Conservation (phyloP, 2,113 vertebrate genomes). For the Corythaeola cristata region DNA sequence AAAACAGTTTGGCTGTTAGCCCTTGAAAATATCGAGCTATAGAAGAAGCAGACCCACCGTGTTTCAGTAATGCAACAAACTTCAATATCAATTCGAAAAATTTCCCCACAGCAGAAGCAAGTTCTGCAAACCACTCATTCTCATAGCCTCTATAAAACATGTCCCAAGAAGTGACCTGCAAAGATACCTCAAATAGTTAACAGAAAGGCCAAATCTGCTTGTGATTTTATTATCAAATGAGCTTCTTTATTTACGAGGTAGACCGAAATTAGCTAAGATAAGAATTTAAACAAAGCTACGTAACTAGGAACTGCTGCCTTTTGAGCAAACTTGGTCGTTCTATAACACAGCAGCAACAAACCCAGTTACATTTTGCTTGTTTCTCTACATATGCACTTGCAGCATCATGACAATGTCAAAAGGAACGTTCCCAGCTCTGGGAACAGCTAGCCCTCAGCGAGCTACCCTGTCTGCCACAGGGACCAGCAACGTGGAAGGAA, state of each 20-base stretch:
- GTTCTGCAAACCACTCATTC: background rate
- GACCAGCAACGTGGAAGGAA: background rate
- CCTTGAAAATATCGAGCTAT: background rate
- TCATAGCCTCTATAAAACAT: background rate
- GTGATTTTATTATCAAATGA: background rate
- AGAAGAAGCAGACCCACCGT: background rate
- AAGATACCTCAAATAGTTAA: background rate
- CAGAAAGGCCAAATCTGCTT: background rate
- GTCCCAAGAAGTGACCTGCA: background rate
- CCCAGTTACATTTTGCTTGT: background rate
- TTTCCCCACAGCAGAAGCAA: background rate
- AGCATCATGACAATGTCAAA: slow-evolving; percentile 5
- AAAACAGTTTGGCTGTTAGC: background rate
- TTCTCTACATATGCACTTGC: slow-evolving; percentile 20
- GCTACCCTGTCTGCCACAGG: background rate
- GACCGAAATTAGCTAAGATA: background rate
- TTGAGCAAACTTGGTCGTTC: background rate
- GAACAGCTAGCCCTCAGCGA: slow-evolving; percentile 6
- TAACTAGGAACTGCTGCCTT: background rate
- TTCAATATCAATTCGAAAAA: background rate
- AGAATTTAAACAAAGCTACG: background rate
- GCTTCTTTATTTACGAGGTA: background rate
- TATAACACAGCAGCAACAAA: background rate
- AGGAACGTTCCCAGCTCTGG: slow-evolving; percentile 40
- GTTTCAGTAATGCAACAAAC: background rate